Conservation (phyloP, 1,140 invertebrate genomes). For the Dendroctonus valens region DNA sequence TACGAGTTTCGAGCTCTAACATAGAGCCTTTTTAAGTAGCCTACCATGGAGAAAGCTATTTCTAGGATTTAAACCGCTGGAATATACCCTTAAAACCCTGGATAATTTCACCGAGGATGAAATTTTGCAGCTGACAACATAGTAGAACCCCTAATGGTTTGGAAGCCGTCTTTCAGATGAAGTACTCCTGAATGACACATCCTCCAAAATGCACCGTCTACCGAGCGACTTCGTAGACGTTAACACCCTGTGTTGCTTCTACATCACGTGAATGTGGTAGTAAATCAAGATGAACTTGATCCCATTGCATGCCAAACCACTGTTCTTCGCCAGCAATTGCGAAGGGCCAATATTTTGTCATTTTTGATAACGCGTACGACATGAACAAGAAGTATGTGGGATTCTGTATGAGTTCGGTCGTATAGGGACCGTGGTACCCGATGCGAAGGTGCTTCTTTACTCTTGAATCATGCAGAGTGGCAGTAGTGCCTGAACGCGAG, state of each 20-base stretch:
- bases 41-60: constrained; percentile 8
- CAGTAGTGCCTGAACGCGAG: background rate
- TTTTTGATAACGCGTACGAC: too few species aligned
- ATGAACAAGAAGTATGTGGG: constrained; percentile 6
- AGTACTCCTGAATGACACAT: background rate
- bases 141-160: background rate
- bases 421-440: constrained; percentile 2
- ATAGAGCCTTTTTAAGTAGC: constrained; percentile 10
- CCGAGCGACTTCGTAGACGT: background rate
- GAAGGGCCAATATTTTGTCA: background rate
- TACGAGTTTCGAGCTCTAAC: constrained; percentile 12
- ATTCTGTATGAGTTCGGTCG: constrained; percentile 7
- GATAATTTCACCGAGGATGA: constrained; percentile 15
- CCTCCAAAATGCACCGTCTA: background rate
- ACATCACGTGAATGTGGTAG: constrained; percentile 1
- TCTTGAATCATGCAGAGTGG: constrained; percentile 12
- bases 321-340: background rate
- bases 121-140: constrained; percentile 9
- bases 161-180: background rate
- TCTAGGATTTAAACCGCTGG: constrained; percentile 3
- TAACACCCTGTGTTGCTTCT: background rate
- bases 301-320: background rate
- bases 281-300: background rate
- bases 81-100: constrained; percentile 7
- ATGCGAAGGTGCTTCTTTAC: background rate